Conservation (phyloP, 53 echinoderm and acorn worm species). For the Patiria pectinifera region DNA sequence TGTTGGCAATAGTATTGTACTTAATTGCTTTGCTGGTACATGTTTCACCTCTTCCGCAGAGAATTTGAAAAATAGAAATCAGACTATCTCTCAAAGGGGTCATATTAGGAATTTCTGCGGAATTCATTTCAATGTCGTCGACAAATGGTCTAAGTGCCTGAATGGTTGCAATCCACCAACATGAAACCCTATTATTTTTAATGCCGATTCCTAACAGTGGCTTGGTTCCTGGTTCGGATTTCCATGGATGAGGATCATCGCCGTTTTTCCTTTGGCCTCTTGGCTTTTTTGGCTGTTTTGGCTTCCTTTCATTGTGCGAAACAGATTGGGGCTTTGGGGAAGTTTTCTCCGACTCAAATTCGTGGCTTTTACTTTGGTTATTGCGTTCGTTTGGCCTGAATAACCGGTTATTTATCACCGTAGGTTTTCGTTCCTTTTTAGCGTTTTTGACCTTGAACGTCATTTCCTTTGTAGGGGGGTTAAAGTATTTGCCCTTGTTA, state of each 20-base stretch:
- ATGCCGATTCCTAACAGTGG: not conserved
- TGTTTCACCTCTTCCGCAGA: not conserved
- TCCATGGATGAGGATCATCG: not conserved
- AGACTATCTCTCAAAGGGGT: not conserved
- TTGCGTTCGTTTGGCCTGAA: too few species aligned
- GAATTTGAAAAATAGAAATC: not conserved
- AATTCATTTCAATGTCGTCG: not conserved
- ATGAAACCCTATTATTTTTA: not conserved
- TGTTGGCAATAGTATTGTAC: not conserved
- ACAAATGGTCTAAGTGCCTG: not conserved
- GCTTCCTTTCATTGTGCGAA: too few species aligned
- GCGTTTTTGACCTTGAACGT: not conserved
- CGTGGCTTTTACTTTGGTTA: too few species aligned
- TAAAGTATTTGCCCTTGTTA: not conserved
- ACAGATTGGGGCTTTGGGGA: too few species aligned
- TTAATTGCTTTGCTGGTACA: not conserved
- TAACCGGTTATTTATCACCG: not conserved
- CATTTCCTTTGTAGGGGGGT: not conserved
- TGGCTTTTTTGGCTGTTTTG: too few species aligned
- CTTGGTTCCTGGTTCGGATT: not conserved
- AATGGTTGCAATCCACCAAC: constrained; percentile 6
- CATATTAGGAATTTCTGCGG: not conserved
- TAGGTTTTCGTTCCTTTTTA: not conserved
- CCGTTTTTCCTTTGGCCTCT: not conserved
- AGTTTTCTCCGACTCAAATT: too few species aligned